Base-by-base conservation (phyloP, 2,888 invertebrate genomes). In the Sesia bembeciformis region DNA sequence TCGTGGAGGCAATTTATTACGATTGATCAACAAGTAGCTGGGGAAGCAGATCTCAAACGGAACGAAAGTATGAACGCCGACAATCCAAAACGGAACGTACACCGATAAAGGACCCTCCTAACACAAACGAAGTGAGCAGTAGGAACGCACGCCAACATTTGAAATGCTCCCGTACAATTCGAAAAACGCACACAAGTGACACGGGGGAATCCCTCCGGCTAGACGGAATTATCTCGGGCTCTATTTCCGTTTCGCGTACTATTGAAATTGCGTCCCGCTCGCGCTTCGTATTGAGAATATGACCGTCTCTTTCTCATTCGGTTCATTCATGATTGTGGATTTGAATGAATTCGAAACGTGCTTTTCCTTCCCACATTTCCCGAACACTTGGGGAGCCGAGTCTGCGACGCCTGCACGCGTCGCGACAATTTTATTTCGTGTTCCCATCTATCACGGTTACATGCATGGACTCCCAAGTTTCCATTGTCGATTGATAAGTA, bases 191-290 rank as follows among this genome's bases (percentile, higher is more conserved):
- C 88, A 89, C 88, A 82, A 87, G 72, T 88, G 89, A 85, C 89
- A 88, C 82, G 81, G 83, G 89, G 89, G 86, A 88, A 85, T 86
- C 88, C 89, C 89, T 88, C 84, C 79, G 84, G 83, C 89, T 86
- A 89, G 89, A 89, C 89, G 81, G 86, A 88, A 84, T 88, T 84
- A 86, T 87, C 87, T 87, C 84, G 79, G 77, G 72, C 81, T 79
- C 87, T 88, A 88, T 89, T 88, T 87, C 88, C 85, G 85, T 89
- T 87, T 85, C 84, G 83, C 84, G 84, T 88, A 87, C 87, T 84
- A 88, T 89, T 89, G 76, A 78, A 85, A 84, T 83, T 65, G 69
- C 72, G 61, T 87, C 86, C 72, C 83, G 63, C 79, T 88, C 78
- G 54, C 76, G 57, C 84, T 57, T 55, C 56, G 40, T 49, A 52